Evolutionary conservation across 1,140 invertebrate genomes (phyloP), one percentile per base, ranked within the genome.

Genomic region (Drosophila insularis): DNA sequence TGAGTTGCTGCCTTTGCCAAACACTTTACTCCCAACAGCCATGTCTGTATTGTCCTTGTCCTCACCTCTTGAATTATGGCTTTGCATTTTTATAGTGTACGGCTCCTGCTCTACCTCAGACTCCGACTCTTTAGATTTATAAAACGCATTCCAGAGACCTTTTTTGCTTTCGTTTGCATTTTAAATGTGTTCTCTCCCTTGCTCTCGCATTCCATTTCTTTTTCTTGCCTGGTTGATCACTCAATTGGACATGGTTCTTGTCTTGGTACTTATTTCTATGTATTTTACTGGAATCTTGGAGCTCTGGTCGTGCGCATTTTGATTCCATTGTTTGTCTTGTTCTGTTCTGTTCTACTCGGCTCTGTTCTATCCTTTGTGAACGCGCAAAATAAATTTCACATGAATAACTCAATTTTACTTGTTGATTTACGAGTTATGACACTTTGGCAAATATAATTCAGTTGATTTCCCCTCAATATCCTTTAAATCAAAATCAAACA

Each of bases 151-250:
- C 19, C 43, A 11, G 19, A 21, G 17, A 2, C 35, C 11, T 13
- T 37, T 37, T 37, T 13, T 37, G 35, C 17, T 21, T 50, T 50
- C 17, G 17, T 11, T 50, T 46, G 43, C 43, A 46, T 46, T 46
- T 46, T 17, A 46, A 46, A 46, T 46, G 43, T 46, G 14, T 46
- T 46, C 43, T 50, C 17, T 19, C 17, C 8, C 17, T 17, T n/a
- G n/a, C 7, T 8, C 4, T 19, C 7, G n/a, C 5, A 40, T 17
- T 56, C n/a, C 54, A 31, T 8, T 35, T 35, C 14, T 27, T 58
- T 27, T 58, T 58, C n/a, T 35, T 35, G 55, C 23, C 54, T 31
- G 11, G 27, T 54, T 54, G 23, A 21, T 27, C 50, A 54, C 50
- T 55, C 23, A 21, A 55, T 55, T 55, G 53, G 53, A 31, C 23